A percentile compares a stretch with the other conserved stretches of the same genome.
Conservation (phyloP, 2,888 invertebrate genomes). For the Pristionchus maxplancki region DNA sequence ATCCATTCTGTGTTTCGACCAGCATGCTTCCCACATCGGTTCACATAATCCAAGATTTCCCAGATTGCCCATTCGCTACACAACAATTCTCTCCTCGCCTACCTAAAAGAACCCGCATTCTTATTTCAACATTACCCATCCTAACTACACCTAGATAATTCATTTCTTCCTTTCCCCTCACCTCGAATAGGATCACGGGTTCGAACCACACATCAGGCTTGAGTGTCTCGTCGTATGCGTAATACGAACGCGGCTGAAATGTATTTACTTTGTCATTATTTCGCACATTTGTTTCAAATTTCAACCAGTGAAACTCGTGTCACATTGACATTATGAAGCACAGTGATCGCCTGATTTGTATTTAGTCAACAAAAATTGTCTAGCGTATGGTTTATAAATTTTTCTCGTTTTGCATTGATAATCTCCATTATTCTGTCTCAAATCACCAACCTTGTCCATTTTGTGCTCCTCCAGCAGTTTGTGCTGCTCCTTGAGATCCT, state of each 20-base stretch:
- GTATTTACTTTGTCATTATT: neutral
- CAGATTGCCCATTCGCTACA: neutral
- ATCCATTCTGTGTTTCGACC: too few species aligned
- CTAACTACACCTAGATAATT: neutral
- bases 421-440: too few species aligned
- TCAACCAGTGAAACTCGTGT: neutral
- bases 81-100: neutral
- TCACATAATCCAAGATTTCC: neutral
- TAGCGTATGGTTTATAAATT: too few species aligned
- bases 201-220: constrained; percentile 92
- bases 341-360: neutral
- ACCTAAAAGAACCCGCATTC: too few species aligned
- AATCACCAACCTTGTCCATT: constrained; percentile 80
- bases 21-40: too few species aligned
- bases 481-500: constrained; percentile 87
- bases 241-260: constrained; percentile 81
- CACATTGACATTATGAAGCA: neutral
- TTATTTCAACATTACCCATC: too few species aligned
- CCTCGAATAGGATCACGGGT: constrained; percentile 92
- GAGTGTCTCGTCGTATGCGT: constrained; percentile 85
- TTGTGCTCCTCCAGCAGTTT: constrained; percentile 86
- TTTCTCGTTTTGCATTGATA: too few species aligned
- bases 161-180: constrained; percentile 79
- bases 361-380: too few species aligned
- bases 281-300: neutral